Conservation (phyloP, 2,113 vertebrate species). For the Anthoscopus minutus region DNA sequence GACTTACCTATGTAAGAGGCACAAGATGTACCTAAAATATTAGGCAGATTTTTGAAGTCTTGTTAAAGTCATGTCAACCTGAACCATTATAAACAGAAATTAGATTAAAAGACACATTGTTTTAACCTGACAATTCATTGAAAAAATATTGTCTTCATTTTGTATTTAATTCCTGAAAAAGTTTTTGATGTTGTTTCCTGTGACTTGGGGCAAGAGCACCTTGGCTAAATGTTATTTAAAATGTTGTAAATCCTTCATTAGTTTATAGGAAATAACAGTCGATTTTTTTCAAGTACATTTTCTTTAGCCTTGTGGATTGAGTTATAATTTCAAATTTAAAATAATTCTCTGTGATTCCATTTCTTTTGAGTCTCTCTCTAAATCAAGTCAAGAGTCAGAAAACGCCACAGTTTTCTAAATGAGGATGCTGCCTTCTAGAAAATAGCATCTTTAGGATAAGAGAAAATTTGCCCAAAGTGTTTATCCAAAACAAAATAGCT, state of each 20-base stretch:
- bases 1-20: background rate
- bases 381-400: background rate
- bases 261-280: background rate
- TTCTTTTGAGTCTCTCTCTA: background rate
- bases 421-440: background rate
- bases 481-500: background rate
- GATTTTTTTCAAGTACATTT: background rate
- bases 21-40: background rate
- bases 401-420: background rate
- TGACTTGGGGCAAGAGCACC: background rate
- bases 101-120: background rate
- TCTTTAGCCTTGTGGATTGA: background rate
- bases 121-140: background rate
- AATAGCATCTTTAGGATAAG: background rate
- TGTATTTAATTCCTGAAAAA: background rate
- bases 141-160: background rate
- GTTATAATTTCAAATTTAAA: background rate
- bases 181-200: background rate
- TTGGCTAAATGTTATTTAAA: background rate
- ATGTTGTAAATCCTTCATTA: background rate
- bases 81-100: background rate
- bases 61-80: background rate
- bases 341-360: background rate
- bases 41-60: background rate
- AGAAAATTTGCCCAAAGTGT: background rate